Conservation (phyloP, 2,888 invertebrate species). For the Sphaeridia pumilis region DNA sequence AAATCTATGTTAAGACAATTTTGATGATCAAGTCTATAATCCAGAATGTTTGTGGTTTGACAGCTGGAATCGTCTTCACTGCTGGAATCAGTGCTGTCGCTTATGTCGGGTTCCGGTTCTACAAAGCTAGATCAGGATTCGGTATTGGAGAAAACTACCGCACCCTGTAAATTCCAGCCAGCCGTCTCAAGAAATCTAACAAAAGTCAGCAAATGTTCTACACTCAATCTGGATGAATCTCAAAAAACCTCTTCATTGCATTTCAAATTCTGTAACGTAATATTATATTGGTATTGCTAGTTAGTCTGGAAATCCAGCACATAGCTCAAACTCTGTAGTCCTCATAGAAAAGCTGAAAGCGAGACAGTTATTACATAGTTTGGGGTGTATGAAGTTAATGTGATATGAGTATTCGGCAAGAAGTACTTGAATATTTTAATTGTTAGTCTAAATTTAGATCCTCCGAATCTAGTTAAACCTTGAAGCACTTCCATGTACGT, state of each 20-base stretch:
- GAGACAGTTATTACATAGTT: too few species aligned
- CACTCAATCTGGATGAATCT: not conserved
- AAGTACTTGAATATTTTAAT: too few species aligned
- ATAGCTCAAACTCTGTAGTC: too few species aligned
- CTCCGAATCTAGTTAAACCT: too few species aligned
- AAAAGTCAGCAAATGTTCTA: not conserved
- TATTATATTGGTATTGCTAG: not conserved
- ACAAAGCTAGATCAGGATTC: conserved; percentile 70
- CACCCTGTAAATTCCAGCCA: conserved; percentile 76
- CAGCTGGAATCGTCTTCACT: conserved; percentile 72
- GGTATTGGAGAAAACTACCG: conserved; percentile 79
- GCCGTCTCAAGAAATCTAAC: not conserved
- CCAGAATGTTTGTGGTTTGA: conserved; percentile 26
- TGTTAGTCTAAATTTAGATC: too few species aligned
- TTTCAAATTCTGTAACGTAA: not conserved
- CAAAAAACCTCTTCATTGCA: not conserved
- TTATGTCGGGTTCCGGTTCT: conserved; percentile 74
- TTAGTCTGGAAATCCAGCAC: too few species aligned
- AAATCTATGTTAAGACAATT: not conserved
- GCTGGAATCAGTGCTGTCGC: conserved; percentile 66
- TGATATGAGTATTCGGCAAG: too few species aligned
- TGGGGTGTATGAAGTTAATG: too few species aligned
- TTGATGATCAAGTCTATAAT: not conserved
- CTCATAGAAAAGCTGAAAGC: too few species aligned
- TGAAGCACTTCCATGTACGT: too few species aligned